Evolutionary conservation across 92 coral and sea anemone genomes (phyloP), one percentile per base, ranked within the genome.

Genomic region (Porites lobata): DNA sequence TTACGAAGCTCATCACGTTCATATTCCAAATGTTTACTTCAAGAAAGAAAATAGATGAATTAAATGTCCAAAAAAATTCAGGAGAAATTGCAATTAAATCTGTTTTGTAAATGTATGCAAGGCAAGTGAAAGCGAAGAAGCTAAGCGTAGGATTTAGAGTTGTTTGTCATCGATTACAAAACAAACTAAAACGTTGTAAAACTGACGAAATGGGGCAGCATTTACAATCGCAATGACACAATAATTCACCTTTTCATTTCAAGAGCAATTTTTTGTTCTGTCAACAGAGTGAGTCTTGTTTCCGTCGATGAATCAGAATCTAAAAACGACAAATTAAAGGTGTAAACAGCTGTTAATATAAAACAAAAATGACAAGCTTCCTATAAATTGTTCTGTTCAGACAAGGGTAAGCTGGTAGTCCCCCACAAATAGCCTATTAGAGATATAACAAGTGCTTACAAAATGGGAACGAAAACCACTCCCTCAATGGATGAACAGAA

Each of bases 1-100:
- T 80, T 90, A 19, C 97, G 85, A 62, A 94, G 94, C 58, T 94
- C 97, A 51, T 94, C 92, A 18, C 94, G 94, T 78, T 94, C 97
- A 87, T 76, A 94, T 75, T 94, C 97, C 86, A 94, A 73, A 85
- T 94, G 83, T 54, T 92, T 94, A 72, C 97, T 94, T 83, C 64
- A 26, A 75, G 29, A 56, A 15, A 4, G 32, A n/a, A 52, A 88
- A 26, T 14, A 11, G 3, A 73, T 50, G 26, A 8, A 68, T n/a
- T 51, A 54, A 19, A 85, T 9, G 1, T 58, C 57, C 15, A 77
- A 22, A 56, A 83, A 7, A 73, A 17, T 50, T 65, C 4, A 78
- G 32, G 32, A 29, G 32, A 38, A 4, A 38, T 38, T 38, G 47
- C 47, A 38, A 38, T 38, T 38, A 38, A 38, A 38, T 38, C 6